Evolutionary conservation across 2,113 vertebrate genomes (phyloP), one percentile per base, ranked within the genome.

Genomic region (Alethe castanea): DNA sequence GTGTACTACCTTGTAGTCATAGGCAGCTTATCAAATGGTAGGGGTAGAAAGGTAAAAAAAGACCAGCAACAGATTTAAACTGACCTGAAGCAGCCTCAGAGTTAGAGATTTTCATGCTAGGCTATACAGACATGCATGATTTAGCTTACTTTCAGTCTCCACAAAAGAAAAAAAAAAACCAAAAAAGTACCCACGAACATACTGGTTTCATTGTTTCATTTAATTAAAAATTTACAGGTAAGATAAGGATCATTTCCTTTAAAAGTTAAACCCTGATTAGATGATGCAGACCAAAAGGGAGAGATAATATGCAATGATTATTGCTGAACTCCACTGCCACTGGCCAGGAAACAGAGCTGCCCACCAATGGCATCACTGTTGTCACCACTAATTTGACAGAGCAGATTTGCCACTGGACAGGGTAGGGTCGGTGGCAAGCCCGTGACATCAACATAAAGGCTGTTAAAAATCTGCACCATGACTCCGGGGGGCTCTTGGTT

Each of bases 331-430:
- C 76, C 69, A 52, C 64, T 72, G 50, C 80, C 72, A 91, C 57
- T 47, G 15, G 74, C 44, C 62, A 60, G 60, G 89, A 64, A 90
- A 84, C 36, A 67, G 48, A 91, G 60, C 65, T 90, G 64, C 26
- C 53, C 33, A n/a, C 96, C 95, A 97, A 95, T 73, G 14, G 82
- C 73, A 95, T 87, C 23, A 14, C 95, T 96, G 91, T 92, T 91
- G 93, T 94, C 91, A 94, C 31, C 82, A 87, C 29, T 7, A 80
- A 38, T 66, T 7, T 50, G 61, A 76, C 53, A 96, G 40, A 57
- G 71, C 86, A 57, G 53, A 54, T 86, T 86, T 94, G 66, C 84
- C 59, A 74, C 61, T 71, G 91, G 87, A 86, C 61, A 47, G 36
- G 22, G 38, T 7, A 59, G 20, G 45, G 40, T 38, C 23, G 40